Evolutionary conservation across 2,797 vertebrate genomes (phyloP), one percentile per base, ranked within the genome.

Genomic region (Argyrosomus regius): DNA sequence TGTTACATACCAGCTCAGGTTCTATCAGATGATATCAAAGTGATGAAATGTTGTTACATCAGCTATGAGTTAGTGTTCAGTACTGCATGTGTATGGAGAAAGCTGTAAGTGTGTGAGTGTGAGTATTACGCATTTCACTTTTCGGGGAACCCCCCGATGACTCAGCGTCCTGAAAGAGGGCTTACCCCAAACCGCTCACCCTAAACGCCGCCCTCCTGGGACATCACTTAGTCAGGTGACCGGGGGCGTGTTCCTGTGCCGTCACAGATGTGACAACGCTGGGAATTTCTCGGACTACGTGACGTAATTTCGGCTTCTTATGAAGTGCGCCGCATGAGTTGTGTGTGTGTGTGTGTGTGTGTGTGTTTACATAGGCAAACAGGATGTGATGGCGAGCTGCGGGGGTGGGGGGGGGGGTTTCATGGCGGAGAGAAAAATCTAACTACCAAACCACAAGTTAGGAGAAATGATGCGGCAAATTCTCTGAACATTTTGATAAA

Each of bases 171-270:
- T 53, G 56, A 14, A 58, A 73, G 61, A 91, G 83, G 92, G 86
- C 83, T 94, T 90, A 85, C 89, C 88, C 90, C 62, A 46, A 85
- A 80, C 77, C 26, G 3, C 65, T 6, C 24, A 11, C 11, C 69
- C 20, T 39, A 28, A 78, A 82, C 84, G 6, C 90, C 87, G 26
- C 87, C 88, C 78, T 13, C 50, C 75, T 4, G 65, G 87, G 80
- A 85, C 79, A 61, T 70, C 72, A 48, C 84, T 86, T 84, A 75
- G 71, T 89, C 89, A 91, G 89, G 84, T 92, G 89, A 89, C 86
- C 54, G 87, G 77, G 59, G 90, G 87, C 61, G 86, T 81, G 77
- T 79, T 88, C 35, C 57, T 49, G 53, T 31, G 0, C 49, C 35
- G 18, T 10, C 39, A 63, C 61, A 41, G 68, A 77, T 45, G 71